Evolutionary conservation across 2,888 invertebrate genomes (phyloP).

Genomic region (Lasioglossum zephyrum): DNA sequence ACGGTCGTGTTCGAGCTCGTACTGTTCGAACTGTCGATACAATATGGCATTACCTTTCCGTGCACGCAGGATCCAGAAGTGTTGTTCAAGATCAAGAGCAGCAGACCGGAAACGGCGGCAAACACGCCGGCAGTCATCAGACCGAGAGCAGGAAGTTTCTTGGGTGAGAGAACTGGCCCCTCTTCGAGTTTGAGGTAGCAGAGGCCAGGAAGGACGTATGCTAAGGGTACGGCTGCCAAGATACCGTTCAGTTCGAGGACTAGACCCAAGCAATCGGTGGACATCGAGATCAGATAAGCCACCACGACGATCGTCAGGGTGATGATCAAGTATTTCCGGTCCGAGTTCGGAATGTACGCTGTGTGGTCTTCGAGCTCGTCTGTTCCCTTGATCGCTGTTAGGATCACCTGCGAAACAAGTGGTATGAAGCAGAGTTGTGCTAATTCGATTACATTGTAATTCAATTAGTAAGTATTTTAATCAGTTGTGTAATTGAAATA

Average conservation of each 20-base stretch:
- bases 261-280: conserved; percentile 93
- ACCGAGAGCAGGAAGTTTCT: conserved; percentile 90
- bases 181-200: conserved; percentile 91
- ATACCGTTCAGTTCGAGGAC: conserved; percentile 94
- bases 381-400: conserved; percentile 82
- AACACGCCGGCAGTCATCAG: conserved; percentile 89
- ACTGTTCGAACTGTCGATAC: conserved; percentile 76
- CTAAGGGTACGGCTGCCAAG: conserved; percentile 92
- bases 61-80: conserved; percentile 87
- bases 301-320: conserved; percentile 89
- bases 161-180: conserved; percentile 88
- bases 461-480: too few relatives aligned
- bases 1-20: conserved; percentile 20
- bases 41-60: conserved; percentile 88
- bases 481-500: too few relatives aligned
- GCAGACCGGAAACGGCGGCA: conserved; percentile 87
- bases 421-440: too few relatives aligned
- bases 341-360: conserved; percentile 84
- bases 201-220: conserved; percentile 92
- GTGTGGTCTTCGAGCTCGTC: conserved; percentile 79
- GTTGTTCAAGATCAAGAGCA: conserved; percentile 86
- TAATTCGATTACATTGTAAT: too few relatives aligned
- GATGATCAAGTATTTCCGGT: conserved; percentile 86
- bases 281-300: conserved; percentile 91
- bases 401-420: conserved; percentile 75